Evolutionary conservation across 2,888 invertebrate genomes (phyloP).

Genomic region (Zygothrica quintamaculata): DNA sequence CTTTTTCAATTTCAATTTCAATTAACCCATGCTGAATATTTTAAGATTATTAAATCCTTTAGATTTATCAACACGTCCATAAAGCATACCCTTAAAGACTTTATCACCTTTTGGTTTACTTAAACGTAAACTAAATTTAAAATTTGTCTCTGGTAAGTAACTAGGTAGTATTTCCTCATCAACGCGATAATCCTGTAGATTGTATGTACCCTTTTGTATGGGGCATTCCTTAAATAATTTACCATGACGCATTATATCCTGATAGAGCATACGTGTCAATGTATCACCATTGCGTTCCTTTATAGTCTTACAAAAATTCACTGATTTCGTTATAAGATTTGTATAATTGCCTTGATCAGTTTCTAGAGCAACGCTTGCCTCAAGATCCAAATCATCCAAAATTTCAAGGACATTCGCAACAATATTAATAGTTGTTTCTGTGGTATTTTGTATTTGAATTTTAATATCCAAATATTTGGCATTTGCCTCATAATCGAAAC

Average conservation of each 20-base stretch:
- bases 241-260: slow-evolving; percentile 76
- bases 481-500: slow-evolving; percentile 67
- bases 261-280: slow-evolving; percentile 64
- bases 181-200: slow-evolving; percentile 68
- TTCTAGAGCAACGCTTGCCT: slow-evolving; percentile 63
- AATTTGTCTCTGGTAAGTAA: slow-evolving; percentile 78
- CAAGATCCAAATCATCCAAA: slow-evolving; percentile 69
- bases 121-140: slow-evolving; percentile 55
- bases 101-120: slow-evolving; percentile 38
- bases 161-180: slow-evolving; percentile 82
- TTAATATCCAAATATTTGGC: slow-evolving; percentile 65
- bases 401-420: slow-evolving; percentile 62
- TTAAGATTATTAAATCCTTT: slow-evolving; percentile 83
- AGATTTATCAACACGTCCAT: slow-evolving; percentile 80
- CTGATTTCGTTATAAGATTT: slow-evolving; percentile 55
- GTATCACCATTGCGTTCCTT: slow-evolving; percentile 71
- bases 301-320: slow-evolving; percentile 79
- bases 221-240: slow-evolving; percentile 77
- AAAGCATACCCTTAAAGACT: slow-evolving; percentile 66
- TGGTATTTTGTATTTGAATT: slow-evolving; percentile 68
- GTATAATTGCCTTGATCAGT: slow-evolving; percentile 67
- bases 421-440: slow-evolving; percentile 58
- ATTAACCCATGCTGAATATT: slow-evolving; percentile 80
- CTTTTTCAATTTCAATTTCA: too few relatives aligned
- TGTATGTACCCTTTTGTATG: slow-evolving; percentile 70